Percentiles rank a stretch among this genome's conserved stretches.
Conservation (phyloP, 2,888 invertebrate genomes). For the Drosophila subquinaria region DNA sequence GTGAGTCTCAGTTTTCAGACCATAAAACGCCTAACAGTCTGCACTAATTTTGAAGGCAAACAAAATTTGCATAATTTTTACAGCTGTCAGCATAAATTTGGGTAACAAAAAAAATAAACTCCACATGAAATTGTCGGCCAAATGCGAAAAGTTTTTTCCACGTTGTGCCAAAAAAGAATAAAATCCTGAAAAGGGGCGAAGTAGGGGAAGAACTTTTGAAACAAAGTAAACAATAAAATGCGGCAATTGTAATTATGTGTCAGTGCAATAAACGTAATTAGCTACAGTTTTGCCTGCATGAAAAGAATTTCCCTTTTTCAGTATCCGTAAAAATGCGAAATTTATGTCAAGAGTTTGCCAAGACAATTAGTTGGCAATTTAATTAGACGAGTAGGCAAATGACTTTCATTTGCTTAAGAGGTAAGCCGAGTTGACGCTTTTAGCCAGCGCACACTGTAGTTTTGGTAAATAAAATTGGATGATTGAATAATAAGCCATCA, state of each 20-base stretch:
- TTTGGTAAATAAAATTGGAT: constrained; percentile 15
- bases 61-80: constrained; percentile 61
- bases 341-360: constrained; percentile 35
- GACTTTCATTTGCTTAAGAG: constrained; percentile 23
- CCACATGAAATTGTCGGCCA: constrained; percentile 48
- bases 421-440: neutral
- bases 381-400: constrained; percentile 26
- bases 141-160: constrained; percentile 66
- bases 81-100: constrained; percentile 68
- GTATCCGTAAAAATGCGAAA: constrained; percentile 35
- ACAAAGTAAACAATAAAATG: constrained; percentile 72
- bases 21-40: constrained; percentile 37
- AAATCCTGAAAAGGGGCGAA: constrained; percentile 1
- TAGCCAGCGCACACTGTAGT: constrained; percentile 39
- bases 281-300: constrained; percentile 33
- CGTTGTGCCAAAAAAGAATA: constrained; percentile 51
- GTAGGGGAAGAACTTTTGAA: constrained; percentile 49
- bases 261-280: constrained; percentile 57
- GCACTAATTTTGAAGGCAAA: constrained; percentile 22
- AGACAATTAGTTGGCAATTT: constrained; percentile 50
- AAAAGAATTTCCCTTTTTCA: neutral
- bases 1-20: constrained; percentile 21
- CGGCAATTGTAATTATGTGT: constrained; percentile 68
- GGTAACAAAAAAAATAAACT: constrained; percentile 47
- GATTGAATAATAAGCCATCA: constrained; percentile 60